Percentiles rank a stretch among this genome's conserved stretches.
phyloP scores from a whole-genome alignment of 1,140 invertebrate genomes.

The Drosophila pandora region DNA sequence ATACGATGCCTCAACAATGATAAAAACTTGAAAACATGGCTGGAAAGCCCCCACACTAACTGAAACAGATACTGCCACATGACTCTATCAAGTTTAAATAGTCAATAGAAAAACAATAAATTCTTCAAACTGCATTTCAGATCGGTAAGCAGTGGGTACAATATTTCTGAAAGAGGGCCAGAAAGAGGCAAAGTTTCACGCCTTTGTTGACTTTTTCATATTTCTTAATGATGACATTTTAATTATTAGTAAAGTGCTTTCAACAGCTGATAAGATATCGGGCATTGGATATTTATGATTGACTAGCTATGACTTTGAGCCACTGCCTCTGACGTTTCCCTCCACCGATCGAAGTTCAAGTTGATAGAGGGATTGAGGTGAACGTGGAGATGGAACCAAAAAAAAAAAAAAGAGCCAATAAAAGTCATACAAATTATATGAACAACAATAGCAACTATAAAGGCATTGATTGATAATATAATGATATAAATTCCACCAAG shows the following conservation, averaged over 20 bases:
- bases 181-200: slow-evolving; percentile 23
- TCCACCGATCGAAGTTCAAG: slow-evolving; percentile 49
- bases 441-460: slow-evolving; percentile 28
- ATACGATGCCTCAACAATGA: slow-evolving; percentile 33
- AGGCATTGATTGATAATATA: slow-evolving; percentile 40
- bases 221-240: slow-evolving; percentile 83
- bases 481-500: slow-evolving; percentile 3
- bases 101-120: slow-evolving; percentile 77
- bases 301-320: slow-evolving; percentile 38
- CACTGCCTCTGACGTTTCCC: slow-evolving; percentile 20
- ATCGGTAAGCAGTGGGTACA: slow-evolving; percentile 7
- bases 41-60: slow-evolving; percentile 12
- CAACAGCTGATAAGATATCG: slow-evolving; percentile 76
- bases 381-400: slow-evolving; percentile 1
- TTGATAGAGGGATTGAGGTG: slow-evolving; percentile 23
- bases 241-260: slow-evolving; percentile 83
- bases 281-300: slow-evolving; percentile 73
- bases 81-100: slow-evolving; percentile 68
- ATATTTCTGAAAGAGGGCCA: not conserved
- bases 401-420: not conserved
- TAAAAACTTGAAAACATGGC: slow-evolving; percentile 32
- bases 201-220: slow-evolving; percentile 80
- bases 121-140: slow-evolving; percentile 56
- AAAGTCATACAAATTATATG: slow-evolving; percentile 3
- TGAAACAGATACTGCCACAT: slow-evolving; percentile 1